Percentiles rank a stretch among this genome's conserved stretches.
phyloP scores from a whole-genome alignment of 2,888 invertebrate genomes.

The Eupeodes latifasciatus region DNA sequence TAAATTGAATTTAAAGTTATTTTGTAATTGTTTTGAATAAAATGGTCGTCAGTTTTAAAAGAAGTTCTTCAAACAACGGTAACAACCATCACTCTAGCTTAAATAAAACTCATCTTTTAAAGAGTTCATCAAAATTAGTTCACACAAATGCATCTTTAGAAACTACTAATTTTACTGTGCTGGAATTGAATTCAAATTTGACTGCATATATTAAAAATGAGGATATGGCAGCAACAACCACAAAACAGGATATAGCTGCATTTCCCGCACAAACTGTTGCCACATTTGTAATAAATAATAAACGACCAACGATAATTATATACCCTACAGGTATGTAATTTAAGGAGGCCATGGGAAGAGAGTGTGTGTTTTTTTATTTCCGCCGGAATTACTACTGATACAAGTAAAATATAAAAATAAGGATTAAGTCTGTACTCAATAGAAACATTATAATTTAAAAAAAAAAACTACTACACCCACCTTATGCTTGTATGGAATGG shows the following conservation, averaged over 20 bases:
- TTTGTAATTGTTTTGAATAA: neutral
- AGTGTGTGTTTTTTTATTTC: too few species aligned
- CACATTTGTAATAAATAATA: constrained; percentile 85
- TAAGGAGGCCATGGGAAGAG: too few species aligned
- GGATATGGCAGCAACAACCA: constrained; percentile 61
- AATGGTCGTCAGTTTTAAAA: constrained; percentile 33
- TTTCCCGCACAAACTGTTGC: constrained; percentile 82
- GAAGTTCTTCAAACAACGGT: constrained; percentile 29
- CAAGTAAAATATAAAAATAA: too few species aligned
- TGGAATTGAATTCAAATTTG: constrained; percentile 28
- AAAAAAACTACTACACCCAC: too few species aligned
- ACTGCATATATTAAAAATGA: constrained; percentile 49
- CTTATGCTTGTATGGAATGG: too few species aligned
- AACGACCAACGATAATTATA: constrained; percentile 89
- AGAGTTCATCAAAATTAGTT: neutral
- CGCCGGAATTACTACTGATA: too few species aligned
- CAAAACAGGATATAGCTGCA: constrained; percentile 76
- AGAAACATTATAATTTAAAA: too few species aligned
- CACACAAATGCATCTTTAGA: constrained; percentile 2
- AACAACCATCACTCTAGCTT: neutral
- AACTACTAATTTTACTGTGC: constrained; percentile 4
- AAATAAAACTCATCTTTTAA: neutral
- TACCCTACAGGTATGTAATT: constrained; percentile 88
- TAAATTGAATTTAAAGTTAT: neutral
- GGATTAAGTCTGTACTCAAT: too few species aligned